Conservation (phyloP, 2,113 vertebrate genomes). For the Phrynocephalus versicolor region DNA sequence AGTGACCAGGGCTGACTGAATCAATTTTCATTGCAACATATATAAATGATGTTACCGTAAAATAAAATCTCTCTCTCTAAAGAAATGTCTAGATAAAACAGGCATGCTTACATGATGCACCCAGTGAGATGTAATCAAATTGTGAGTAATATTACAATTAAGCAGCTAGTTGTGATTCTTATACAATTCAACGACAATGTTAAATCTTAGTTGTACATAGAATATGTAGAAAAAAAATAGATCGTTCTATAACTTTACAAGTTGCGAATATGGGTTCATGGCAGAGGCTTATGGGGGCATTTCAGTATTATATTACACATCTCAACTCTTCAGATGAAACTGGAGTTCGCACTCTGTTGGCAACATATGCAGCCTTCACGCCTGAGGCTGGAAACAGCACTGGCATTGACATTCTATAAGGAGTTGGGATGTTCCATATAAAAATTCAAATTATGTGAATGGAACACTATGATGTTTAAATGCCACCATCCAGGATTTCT, state of each 20-base stretch:
- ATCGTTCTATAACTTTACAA: not conserved
- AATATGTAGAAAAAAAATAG: not conserved
- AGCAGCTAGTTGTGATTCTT: not conserved
- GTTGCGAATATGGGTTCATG: not conserved
- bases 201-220: not conserved
- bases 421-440: too few relatives aligned
- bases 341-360: not conserved
- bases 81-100: not conserved
- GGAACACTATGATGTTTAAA: too few relatives aligned
- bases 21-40: not conserved
- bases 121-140: not conserved
- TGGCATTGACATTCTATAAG: not conserved
- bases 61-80: too few relatives aligned
- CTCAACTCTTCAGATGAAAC: too few relatives aligned
- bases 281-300: not conserved
- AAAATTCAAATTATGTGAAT: too few relatives aligned
- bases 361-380: not conserved
- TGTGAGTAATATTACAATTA: not conserved
- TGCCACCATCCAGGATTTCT: too few relatives aligned
- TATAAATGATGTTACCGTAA: not conserved
- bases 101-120: not conserved
- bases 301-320: too few relatives aligned
- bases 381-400: not conserved
- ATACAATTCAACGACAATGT: not conserved
- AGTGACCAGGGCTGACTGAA: not conserved